A percentile compares a stretch with the other conserved stretches of the same genome.
phyloP scores from a whole-genome alignment of 2,113 vertebrate genomes.

The Cyanoderma ruficeps region DNA sequence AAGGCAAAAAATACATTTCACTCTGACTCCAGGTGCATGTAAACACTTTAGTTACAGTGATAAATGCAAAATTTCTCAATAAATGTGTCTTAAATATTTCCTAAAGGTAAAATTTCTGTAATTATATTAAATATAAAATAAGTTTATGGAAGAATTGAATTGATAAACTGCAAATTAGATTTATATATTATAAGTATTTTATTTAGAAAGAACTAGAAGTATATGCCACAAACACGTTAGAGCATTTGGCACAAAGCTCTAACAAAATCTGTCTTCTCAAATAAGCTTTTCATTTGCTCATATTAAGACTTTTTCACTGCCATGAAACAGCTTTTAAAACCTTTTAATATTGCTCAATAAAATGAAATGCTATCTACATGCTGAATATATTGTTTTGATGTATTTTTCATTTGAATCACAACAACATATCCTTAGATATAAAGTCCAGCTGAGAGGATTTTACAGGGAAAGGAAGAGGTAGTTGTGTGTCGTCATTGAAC shows the following conservation, averaged over 20 bases:
- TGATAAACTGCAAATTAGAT: not conserved
- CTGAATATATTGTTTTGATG: not conserved
- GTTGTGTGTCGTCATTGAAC: not conserved
- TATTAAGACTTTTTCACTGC: not conserved
- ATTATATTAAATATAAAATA: not conserved
- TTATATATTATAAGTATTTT: not conserved
- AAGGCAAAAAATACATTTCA: not conserved
- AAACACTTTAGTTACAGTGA: not conserved
- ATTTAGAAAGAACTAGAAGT: not conserved
- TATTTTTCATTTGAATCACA: not conserved
- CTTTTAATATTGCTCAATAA: not conserved
- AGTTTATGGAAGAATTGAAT: not conserved
- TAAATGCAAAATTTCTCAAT: not conserved
- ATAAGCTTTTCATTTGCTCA: not conserved
- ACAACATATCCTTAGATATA: not conserved
- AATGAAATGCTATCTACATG: not conserved
- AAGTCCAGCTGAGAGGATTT: not conserved
- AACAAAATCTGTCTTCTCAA: not conserved
- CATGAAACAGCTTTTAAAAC: not conserved
- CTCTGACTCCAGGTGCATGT: not conserved
- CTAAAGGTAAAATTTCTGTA: not conserved
- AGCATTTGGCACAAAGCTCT: not conserved
- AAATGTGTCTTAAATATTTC: not conserved
- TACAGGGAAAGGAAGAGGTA: not conserved
- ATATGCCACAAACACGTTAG: not conserved